Evolutionary conservation across 2,888 invertebrate species (phyloP).

Genomic region (Phyllotreta striolata): DNA sequence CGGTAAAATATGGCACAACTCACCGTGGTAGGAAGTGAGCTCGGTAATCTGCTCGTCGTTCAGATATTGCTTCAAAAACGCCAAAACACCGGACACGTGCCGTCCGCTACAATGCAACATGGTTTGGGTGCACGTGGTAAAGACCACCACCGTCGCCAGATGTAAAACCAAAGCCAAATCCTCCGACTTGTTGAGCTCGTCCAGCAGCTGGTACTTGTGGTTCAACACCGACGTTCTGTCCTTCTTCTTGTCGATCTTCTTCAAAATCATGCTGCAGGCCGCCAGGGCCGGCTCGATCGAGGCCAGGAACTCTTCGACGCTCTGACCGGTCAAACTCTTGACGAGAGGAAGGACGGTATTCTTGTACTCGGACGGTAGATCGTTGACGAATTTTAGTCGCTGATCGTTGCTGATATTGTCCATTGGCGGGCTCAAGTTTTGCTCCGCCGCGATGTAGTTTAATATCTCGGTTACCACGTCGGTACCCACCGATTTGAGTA

Average conservation of each 20-base stretch:
- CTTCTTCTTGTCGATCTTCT: slow-evolving; percentile 91
- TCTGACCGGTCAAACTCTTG: slow-evolving; percentile 72
- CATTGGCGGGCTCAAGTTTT: slow-evolving; percentile 68
- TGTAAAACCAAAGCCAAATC: slow-evolving; percentile 84
- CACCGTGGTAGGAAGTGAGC: slow-evolving; percentile 82
- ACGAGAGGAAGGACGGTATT: slow-evolving; percentile 72
- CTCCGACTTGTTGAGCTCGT: slow-evolving; percentile 76
- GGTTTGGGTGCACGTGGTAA: slow-evolving; percentile 79
- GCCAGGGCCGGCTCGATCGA: slow-evolving; percentile 77
- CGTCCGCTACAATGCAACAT: slow-evolving; percentile 94
- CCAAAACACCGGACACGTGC: slow-evolving; percentile 84
- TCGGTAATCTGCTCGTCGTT: slow-evolving; percentile 70
- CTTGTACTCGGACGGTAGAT: slow-evolving; percentile 73
- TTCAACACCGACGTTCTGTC: slow-evolving; percentile 78
- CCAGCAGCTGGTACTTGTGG: slow-evolving; percentile 82
- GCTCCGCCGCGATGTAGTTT: slow-evolving; percentile 79
- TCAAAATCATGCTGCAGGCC: slow-evolving; percentile 80
- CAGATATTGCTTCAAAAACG: slow-evolving; percentile 75
- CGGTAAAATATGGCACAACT: slow-evolving; percentile 49
- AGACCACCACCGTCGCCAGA: slow-evolving; percentile 78
- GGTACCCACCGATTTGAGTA: slow-evolving; percentile 83
- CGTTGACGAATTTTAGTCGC: slow-evolving; percentile 74
- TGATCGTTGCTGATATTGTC: slow-evolving; percentile 72
- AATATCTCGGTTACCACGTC: slow-evolving; percentile 84
- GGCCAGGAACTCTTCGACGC: slow-evolving; percentile 80